phyloP scores from a whole-genome alignment of 2,113 vertebrate species.

The Dascyllus trimaculatus region DNA sequence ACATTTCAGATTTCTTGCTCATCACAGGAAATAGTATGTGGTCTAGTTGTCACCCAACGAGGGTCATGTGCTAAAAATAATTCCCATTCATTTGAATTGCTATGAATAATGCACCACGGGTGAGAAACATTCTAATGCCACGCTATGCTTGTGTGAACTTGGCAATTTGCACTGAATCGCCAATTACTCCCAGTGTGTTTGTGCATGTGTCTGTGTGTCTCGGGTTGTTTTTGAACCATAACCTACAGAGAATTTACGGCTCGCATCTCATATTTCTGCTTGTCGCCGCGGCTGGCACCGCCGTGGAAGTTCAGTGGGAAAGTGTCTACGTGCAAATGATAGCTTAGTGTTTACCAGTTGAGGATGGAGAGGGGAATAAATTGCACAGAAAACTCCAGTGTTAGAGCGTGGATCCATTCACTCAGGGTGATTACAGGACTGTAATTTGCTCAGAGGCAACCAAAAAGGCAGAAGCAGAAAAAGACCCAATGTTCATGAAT shows the following conservation, averaged over 20 bases:
- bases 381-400: neutral
- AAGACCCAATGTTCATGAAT: neutral
- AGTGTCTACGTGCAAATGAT: constrained; percentile 10
- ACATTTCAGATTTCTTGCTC: constrained; percentile 33
- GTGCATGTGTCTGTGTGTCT: constrained; percentile 19
- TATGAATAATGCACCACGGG: constrained; percentile 51
- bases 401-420: neutral
- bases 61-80: constrained; percentile 38
- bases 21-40: constrained; percentile 5
- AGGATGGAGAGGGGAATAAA: neutral
- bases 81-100: constrained; percentile 42
- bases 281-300: neutral
- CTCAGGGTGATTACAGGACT: neutral
- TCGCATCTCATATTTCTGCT: constrained; percentile 5
- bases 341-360: constrained; percentile 8
- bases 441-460: neutral
- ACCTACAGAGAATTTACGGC: constrained; percentile 33
- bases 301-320: constrained; percentile 7
- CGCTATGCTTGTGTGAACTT: constrained; percentile 41
- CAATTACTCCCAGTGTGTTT: constrained; percentile 37
- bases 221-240: constrained; percentile 23
- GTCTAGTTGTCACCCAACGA: constrained; percentile 3
- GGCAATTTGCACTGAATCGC: constrained; percentile 54
- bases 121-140: constrained; percentile 34
- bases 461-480: neutral